Evolutionary conservation across 1,140 invertebrate genomes (phyloP), one percentile per base, ranked within the genome.

Genomic region (Drosophila persimilis): DNA sequence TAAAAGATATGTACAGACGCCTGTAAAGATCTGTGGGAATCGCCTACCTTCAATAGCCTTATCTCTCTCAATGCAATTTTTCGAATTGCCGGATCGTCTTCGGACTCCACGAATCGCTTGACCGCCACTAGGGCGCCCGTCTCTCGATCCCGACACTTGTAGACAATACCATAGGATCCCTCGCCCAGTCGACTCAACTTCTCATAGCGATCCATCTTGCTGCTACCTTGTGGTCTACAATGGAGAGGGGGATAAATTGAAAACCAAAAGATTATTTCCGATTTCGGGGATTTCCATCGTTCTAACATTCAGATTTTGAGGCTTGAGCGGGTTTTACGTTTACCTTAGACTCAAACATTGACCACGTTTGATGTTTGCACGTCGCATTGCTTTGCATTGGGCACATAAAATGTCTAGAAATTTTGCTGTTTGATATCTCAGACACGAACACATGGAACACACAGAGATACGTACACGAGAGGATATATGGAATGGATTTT

Each of bases 21-120:
- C 8, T 29, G 43, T 8, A 50, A 31, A 51, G 3, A 51, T 67
- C 62, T 71, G 39, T 43, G 74, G 59, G 57, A 77, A 54, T 53
- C 22, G 6, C 73, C 91, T 92, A 99, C 98, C 95, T 99, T 99
- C 0, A 99, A 93, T 93, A 99, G 96, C 76, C 98, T 94, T 88
- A 99, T 99, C 94, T 99, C 99, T 79, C 99, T 92, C 60, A 99
- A 94, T 1, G 99, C 99, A 66, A 99, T 99, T 92, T 99, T 99
- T 65, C 98, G 94, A 74, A 99, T 99, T 0, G 99, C 94, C 0
- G 98, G 98, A 93, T 99, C 99, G 83, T 99, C 98, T 92, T 99
- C 99, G 11, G 98, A 98, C 92, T 99, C 98, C 8, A 99, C 96
- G 92, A 99, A 99, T 91, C 99, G 98, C 92, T 99, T 99, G 20